Percentiles rank a stretch among this genome's conserved stretches.
These are phyloP conservation scores for Amphibalanus amphitrite DNA, from an alignment of 1,140 invertebrate species.

Conservation along the genomic window DNA sequence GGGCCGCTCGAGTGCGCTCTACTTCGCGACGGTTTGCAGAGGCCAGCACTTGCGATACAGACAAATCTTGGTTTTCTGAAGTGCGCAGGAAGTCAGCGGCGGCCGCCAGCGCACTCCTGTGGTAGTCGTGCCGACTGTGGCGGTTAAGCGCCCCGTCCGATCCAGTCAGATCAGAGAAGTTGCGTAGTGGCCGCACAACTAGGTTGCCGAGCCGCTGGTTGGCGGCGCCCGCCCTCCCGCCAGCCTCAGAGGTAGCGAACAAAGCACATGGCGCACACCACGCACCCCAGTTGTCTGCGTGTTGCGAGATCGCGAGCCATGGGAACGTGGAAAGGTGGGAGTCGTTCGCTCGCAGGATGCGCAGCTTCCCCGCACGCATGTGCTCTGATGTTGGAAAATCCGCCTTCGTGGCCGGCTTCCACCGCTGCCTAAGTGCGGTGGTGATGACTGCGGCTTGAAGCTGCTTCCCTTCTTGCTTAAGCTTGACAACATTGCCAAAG, in stretches of 20 bases:
- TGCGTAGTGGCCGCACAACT: neutral
- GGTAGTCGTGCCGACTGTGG: neutral
- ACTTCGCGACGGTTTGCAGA: neutral
- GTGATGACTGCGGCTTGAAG: neutral
- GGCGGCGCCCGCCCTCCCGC: neutral
- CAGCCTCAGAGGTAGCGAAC: neutral
- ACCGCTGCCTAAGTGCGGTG: neutral
- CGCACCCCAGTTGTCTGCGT: neutral
- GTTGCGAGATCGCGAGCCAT: neutral
- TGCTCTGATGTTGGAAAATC: neutral
- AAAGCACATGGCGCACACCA: neutral
- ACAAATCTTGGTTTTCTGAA: neutral
- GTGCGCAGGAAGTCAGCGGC: neutral
- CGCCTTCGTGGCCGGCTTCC: neutral
- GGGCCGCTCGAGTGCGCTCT: neutral
- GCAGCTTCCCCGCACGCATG: neutral
- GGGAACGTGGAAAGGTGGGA: neutral
- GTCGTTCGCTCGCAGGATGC: neutral
- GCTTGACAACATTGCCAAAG: neutral
- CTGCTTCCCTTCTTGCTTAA: neutral
- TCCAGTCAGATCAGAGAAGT: neutral
- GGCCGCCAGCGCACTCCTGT: neutral
- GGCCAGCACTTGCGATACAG: neutral
- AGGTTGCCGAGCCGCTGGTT: neutral
- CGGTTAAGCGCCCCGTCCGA: neutral